Base-by-base conservation (phyloP, 2,888 invertebrate genomes). In the Bruchidius siliquastri region DNA sequence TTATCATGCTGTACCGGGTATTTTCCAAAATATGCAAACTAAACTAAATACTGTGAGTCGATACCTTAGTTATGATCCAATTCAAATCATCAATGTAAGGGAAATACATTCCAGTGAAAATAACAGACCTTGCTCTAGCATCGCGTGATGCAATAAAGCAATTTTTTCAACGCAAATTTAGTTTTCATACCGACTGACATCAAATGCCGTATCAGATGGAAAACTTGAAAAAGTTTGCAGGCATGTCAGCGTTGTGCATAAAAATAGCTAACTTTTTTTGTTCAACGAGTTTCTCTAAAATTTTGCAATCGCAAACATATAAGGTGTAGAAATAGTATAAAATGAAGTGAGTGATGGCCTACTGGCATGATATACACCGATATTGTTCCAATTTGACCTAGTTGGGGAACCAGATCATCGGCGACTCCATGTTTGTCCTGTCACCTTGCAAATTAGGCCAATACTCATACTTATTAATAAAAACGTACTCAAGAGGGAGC, bases 201-300 rank as follows among this genome's bases (percentile, higher is more conserved):
- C 49, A 13, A 49, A 49, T 49, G 49, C 49, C 8, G 26, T 21
- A 68, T 21, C 20, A 68, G 20, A 30, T 70, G 21, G 66, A 26
- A 22, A 68, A 71, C 20, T 49, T 71, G 66, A 26, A 71, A 20
- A 71, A 73, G 20, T 20, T 21, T 20, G 67, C 32, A 67, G 66
- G 21, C 20, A 71, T 71, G 6, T 49, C 49, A 13, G 18, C 49
- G 49, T 49, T 49, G 1, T 49, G 49, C 13, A 49, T 49, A 49
- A 49, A 49, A 49, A 49, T 49, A 49, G 49, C 49, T 49, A 49
- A 30, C 8, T 49, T 49, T 49, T 49, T 49, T 18, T 49, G 49
- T 49, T 49, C 8, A 49, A 49, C 49, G 3, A 49, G 49, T 13
- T 49, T 49, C 49, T 30, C 4, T 8, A 30, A 30, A 30, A 30